Evolutionary conservation across 2,113 vertebrate genomes (phyloP).

Genomic region (Actenoides hombroni): DNA sequence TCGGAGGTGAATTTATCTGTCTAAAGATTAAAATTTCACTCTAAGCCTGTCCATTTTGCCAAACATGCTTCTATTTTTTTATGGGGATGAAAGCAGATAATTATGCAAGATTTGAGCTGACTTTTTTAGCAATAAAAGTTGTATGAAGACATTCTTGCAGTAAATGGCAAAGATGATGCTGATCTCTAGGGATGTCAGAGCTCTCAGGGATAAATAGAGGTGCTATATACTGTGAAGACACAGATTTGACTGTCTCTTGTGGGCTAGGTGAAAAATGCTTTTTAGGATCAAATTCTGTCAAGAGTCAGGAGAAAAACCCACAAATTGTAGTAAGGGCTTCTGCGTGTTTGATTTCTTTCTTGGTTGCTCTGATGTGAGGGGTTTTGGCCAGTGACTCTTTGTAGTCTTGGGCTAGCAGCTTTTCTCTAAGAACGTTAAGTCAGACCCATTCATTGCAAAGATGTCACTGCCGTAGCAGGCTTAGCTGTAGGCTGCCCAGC

Average conservation of each 20-base stretch:
- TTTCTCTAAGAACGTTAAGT: neutral
- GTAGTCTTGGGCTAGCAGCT: neutral
- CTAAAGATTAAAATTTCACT: neutral
- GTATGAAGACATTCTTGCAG: neutral
- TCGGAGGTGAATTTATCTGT: neutral
- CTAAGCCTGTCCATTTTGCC: neutral
- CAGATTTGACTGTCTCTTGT: neutral
- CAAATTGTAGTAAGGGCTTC: neutral
- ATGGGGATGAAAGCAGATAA: neutral
- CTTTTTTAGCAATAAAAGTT: neutral
- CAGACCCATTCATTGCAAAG: neutral
- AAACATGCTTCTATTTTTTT: neutral
- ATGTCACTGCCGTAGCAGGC: neutral
- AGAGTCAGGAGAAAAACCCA: neutral
- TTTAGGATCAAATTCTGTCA: neutral
- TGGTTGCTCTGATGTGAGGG: neutral
- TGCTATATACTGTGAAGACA: slow-evolving; percentile 31
- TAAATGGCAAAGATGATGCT: neutral
- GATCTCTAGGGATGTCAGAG: slow-evolving; percentile 30
- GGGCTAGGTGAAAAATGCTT: neutral
- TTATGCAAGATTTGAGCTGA: neutral
- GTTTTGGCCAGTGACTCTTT: neutral
- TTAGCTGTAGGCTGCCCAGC: neutral
- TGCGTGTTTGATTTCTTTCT: neutral
- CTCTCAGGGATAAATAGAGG: slow-evolving; percentile 61